Base-by-base conservation (phyloP, 2,888 invertebrate species). In the Chloromyia formosa region DNA sequence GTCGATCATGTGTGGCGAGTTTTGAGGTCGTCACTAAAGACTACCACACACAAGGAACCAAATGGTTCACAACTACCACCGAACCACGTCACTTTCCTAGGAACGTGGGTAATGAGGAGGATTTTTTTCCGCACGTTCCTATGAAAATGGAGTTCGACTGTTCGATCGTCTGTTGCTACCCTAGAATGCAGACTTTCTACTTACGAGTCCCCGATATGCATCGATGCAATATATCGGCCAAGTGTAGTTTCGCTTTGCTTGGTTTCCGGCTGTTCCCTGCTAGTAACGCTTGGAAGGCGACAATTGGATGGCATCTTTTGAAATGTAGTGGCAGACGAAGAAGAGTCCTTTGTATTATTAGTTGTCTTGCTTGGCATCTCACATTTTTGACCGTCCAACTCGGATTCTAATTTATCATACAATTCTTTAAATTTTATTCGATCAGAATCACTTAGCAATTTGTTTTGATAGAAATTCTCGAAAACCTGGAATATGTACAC, bases 401-500 rank as follows among this genome's bases (percentile, higher is more conserved):
- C 58, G 10, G 20, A 16, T 60, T 73, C 64, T 7, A 74, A 12
- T 66, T 77, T 75, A 1, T 76, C 68, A 54, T 74, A 76, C 4
- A 77, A 56, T n/a, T 78, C 77, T 35, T 75, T 74, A 79, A 82
- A 85, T 40, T 82, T 82, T 1, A 80, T 74, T 20, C 82, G 82
- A 75, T 85, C 85, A 0, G 84, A 81, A 22, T 82, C 82, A 66
- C 81, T 84, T n/a, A 85, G 76, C 76, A 81, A 78, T 1, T 82
- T 80, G 5, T 78, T 72, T 12, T 80, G 78, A 75, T 82, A 83
- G 14, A 85, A 82, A 18, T 78, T 68, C 7, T 80, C 75, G 71
- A 82, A 84, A 54, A 85, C 80, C 85, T 85, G 23, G 22, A 75
- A 76, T n/a, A n/a, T n/a, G n/a, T n/a, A n/a, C n/a, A n/a, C n/a